Base-by-base conservation (phyloP, 2,888 invertebrate genomes). In the Caenorhabditis angaria region DNA sequence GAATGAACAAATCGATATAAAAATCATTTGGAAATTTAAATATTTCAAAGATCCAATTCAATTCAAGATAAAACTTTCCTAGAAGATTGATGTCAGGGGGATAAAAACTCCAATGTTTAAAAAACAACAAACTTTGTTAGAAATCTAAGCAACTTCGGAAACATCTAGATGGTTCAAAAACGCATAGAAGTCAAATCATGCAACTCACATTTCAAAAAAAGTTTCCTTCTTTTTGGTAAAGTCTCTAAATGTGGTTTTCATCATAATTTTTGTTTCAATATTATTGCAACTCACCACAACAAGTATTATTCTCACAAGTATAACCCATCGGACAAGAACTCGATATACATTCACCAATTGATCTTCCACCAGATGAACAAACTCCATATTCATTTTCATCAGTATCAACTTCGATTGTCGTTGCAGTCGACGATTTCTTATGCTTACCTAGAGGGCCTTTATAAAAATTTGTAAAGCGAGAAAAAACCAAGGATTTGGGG, bases 291-390 rank as follows among this genome's bases (percentile, higher is more conserved):
- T 74, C 51, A 82, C 83, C 81, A 69, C 83, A 83, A 55, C 83
- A 83, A 0, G 77, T 58, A 27, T 74, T 75, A 53, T 77, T 72
- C 53, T 79, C 78, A 60, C 83, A 83, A 1, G 61, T 70, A 65
- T 78, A 82, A 3, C 82, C 82, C 3, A 74, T 51, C 0, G 83
- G 83, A 25, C 83, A 83, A 22, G 70, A 67, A 22, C 66, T 73
- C 0, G 77, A 66, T 50, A 82, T 78, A 35, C 82, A 82, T 69
- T 82, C 82, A 61, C 79, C 79, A 35, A 79, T 77, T 8, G 79
- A 74, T 53, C 57, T 61, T 14, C 57, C 57, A 20, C 79, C 79
- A 54, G 61, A 70, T 1, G 65, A 65, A 57, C 79, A 79, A 2
- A 65, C 24, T 24, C 61, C 55, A 25, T 48, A 63, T 18, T 69